Evolutionary conservation across 1,140 invertebrate genomes (phyloP), one percentile per base, ranked within the genome.

Genomic region (Caenorhabditis remanei): DNA sequence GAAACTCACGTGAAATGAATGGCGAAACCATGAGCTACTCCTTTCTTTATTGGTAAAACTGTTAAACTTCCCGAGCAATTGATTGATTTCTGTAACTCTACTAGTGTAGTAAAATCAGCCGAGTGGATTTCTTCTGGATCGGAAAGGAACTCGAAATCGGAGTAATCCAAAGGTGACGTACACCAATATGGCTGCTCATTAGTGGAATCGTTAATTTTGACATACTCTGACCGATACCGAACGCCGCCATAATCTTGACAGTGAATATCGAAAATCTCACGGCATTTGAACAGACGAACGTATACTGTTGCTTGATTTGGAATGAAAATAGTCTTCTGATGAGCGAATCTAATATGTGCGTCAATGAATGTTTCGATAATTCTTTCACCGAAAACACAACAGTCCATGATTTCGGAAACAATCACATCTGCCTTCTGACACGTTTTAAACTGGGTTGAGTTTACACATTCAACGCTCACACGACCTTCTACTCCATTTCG

Each of bases 251-350:
- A 79, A n/a, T 79, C 71, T 53, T 79, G 71, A 24, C 71, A 79
- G 53, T 79, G 71, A 50, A 50, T 79, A 79, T 79, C 71, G 71
- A 79, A 79, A 50, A 79, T 79, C 24, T 79, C 71, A 21, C 71
- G 71, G n/a, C 71, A 79, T 13, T n/a, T 50, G n/a, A 79, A 79
- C 13, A 79, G 46, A 24, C 71, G 43, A n/a, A 79, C 71, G 11
- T n/a, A 50, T 3, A 79, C 71, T 4, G 71, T 79, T 4, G 71
- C 71, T 41, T 24, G 46, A 50, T 79, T n/a, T 13, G 71, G 71
- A 79, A 79, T 79, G 21, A 79, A 79, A 24, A 79, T 50, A 21
- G 71, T 79, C 14, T 53, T 79, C 8, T 79, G 46, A 50, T 79
- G 71, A 50, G 71, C 43, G 24, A 79, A 79, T 19, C 71, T 46